Evolutionary conservation across 30 jellyfish, hydroid and myxozoan species (phyloP).

Genomic region (Cassiopea xamachana): DNA sequence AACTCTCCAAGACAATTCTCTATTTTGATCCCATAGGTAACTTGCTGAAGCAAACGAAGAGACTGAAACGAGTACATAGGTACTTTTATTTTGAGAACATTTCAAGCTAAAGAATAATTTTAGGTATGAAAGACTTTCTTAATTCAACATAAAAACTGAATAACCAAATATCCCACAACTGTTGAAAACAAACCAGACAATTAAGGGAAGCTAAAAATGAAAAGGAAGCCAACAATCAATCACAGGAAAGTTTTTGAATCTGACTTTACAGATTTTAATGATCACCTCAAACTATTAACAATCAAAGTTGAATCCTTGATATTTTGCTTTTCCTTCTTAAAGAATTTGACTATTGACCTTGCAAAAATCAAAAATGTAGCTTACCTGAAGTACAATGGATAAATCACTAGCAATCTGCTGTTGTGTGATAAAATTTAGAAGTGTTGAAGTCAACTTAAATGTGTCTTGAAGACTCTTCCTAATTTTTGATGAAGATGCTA

Average conservation of each 20-base stretch:
- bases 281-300: background rate
- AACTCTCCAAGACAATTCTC: constrained; percentile 44
- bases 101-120: background rate
- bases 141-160: background rate
- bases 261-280: background rate
- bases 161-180: background rate
- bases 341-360: background rate
- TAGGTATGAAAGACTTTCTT: background rate
- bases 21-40: constrained; percentile 55
- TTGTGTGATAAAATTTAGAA: constrained; percentile 57
- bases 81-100: background rate
- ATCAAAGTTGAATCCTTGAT: background rate
- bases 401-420: constrained; percentile 56
- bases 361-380: background rate
- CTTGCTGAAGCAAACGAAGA: constrained; percentile 51
- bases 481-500: constrained; percentile 59
- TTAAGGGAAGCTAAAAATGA: background rate
- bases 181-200: background rate
- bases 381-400: constrained; percentile 69
- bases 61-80: constrained; percentile 2
- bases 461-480: constrained; percentile 81
- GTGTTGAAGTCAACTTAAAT: constrained; percentile 72
- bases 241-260: background rate
- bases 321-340: background rate
- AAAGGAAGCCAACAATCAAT: background rate